Conservation (phyloP, 2,888 invertebrate genomes). For the Nipponacmea schrenckii region DNA sequence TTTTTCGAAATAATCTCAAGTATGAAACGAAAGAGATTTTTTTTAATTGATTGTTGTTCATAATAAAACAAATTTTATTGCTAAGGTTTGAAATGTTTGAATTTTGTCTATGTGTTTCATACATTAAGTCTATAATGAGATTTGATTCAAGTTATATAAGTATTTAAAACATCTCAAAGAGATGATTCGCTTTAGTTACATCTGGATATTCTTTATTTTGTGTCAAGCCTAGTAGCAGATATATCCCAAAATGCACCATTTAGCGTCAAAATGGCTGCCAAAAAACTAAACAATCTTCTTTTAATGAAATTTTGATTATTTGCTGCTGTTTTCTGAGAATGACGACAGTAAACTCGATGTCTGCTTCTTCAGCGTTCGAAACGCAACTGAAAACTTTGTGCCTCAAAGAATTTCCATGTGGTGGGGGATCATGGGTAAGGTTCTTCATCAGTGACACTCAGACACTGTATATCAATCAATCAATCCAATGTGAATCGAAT, state of each 20-base stretch:
- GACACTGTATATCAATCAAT: not conserved
- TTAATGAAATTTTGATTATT: not conserved
- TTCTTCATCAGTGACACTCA: not conserved
- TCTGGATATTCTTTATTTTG: too few species aligned
- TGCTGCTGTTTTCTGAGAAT: constrained; percentile 20
- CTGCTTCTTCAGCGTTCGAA: constrained; percentile 60
- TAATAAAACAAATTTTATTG: too few species aligned
- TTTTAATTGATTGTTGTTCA: too few species aligned
- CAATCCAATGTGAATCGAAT: too few species aligned
- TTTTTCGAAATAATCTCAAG: too few species aligned
- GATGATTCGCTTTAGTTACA: too few species aligned
- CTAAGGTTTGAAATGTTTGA: too few species aligned
- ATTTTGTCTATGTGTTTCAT: too few species aligned
- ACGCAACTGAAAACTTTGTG: constrained; percentile 59
- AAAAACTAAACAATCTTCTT: constrained; percentile 36
- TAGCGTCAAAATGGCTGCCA: constrained; percentile 53
- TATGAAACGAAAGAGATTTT: too few species aligned
- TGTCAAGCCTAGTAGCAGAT: constrained; percentile 1
- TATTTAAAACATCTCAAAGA: too few species aligned
- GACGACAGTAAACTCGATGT: constrained; percentile 29
- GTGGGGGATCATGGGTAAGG: constrained; percentile 61
- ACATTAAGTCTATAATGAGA: too few species aligned
- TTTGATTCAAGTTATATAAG: too few species aligned
- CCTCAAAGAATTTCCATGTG: constrained; percentile 65
- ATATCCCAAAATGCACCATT: constrained; percentile 31